These are phyloP conservation scores for Deroplatys truncata DNA, from an alignment of 2,888 invertebrate species.

Conservation along the genomic window DNA sequence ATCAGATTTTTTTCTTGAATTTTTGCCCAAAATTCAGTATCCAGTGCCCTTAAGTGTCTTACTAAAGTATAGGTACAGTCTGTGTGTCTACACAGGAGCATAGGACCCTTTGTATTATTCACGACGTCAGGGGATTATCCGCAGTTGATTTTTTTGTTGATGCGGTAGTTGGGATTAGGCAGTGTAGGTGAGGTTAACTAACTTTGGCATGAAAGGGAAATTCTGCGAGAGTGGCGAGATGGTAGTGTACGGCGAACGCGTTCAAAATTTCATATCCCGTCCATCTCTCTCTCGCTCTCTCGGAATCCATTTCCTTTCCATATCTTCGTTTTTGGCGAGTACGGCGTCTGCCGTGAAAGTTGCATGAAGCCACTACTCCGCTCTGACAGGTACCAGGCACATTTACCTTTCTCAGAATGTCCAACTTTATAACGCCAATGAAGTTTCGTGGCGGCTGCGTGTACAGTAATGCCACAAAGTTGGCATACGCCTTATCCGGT, in stretches of 20 bases:
- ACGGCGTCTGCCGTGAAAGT: not conserved
- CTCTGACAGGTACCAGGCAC: not conserved
- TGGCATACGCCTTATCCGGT: too few species aligned
- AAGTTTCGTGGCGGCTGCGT: not conserved
- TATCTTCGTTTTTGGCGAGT: not conserved
- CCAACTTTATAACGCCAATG: not conserved
- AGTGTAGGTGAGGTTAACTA: not conserved
- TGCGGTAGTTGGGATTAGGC: not conserved
- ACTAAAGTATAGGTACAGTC: too few species aligned
- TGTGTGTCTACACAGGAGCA: too few species aligned
- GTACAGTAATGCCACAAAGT: too few species aligned
- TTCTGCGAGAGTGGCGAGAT: not conserved
- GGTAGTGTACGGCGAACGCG: not conserved
- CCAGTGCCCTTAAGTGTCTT: too few species aligned
- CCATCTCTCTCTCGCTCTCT: not conserved
- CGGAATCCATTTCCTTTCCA: conserved; percentile 9
- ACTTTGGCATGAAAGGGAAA: not conserved
- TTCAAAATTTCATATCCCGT: conserved; percentile 26
- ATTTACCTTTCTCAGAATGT: not conserved
- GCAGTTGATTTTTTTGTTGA: not conserved
- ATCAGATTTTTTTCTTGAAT: too few species aligned
- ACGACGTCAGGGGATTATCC: not conserved
- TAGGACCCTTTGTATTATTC: not conserved
- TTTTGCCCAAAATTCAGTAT: too few species aligned
- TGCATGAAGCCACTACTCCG: not conserved